Base-by-base conservation (phyloP, 2,113 vertebrate species). In the Macquaria australasica region DNA sequence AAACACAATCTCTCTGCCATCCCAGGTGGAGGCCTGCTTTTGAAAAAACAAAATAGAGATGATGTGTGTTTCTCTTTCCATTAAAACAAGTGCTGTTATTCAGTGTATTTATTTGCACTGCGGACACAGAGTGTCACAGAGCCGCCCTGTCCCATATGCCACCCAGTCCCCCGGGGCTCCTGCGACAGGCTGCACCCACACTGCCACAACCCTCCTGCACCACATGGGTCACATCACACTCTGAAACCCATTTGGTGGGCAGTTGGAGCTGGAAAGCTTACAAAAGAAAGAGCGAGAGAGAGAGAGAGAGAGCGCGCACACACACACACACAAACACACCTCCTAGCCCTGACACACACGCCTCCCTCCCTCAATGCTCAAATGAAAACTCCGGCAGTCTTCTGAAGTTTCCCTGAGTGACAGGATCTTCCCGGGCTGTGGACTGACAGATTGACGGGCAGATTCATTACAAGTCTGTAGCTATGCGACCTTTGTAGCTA, bases 31-130 rank as follows among this genome's bases (percentile, higher is more conserved):
- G 5, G 20, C 41, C 63, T 79, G 69, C 73, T 31, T 34, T 82
- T 74, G 20, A 41, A 87, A 72, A 59, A 25, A 15, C 14, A 91
- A 87, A 74, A 73, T 10, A 73, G 20, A 60, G 34, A 34, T 50
- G 14, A 48, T 64, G 18, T 58, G 20, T 92, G 91, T 95, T 88
- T 94, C 55, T 93, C 87, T 95, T 96, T 95, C 94, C 94, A 94
- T 73, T 67, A 21, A 76, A 87, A 64, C 72, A 43, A 74, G 73
- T 48, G 50, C 63, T 86, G 87, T 91, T 88, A 82, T 93, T 87
- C 83, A 69, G 55, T 75, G 67, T 93, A 76, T 94, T 89, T 95
- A 83, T 95, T 95, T 93, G 69, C 41, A 79, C 66, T 86, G 86
- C 55, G 60, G 66, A 71, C n/a, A 78, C 70, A 66, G 51, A 62